Evolutionary conservation across 2,888 invertebrate genomes (phyloP), one percentile per base, ranked within the genome.

Genomic region (Ormyrus nitidulus): DNA sequence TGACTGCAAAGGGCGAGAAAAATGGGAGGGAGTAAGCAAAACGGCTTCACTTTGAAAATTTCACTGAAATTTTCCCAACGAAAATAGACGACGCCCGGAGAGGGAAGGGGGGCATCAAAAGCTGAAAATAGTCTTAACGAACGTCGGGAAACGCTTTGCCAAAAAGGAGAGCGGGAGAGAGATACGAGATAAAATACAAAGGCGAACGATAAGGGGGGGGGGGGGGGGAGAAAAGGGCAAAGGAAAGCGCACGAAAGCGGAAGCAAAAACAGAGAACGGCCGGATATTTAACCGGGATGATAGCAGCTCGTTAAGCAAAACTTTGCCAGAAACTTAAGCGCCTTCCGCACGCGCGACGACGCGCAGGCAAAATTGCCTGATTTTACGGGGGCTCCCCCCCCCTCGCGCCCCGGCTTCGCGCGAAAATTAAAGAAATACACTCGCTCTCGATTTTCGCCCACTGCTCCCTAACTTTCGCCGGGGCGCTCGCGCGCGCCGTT

Each of bases 281-380:
- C 75, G 85, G 85, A 85, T 85, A 86, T 87, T 87, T 86, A 86
- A 86, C 84, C 84, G 83, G 84, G 86, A 86, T 86, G 86, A 85
- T 86, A 85, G 86, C 85, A 83, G 78, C 84, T 84, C 86, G 85
- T 87, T 87, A 86, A 84, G 85, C 84, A 84, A 87, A 87, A 87
- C 86, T 86, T 87, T 85, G 83, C 83, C 84, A 83, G 81, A 81
- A 86, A 86, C 85, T 87, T 87, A 85, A 86, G 86, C 86, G 83
- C 84, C 85, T 86, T 86, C 84, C 83, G 65, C 51, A 54, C 19
- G 19, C 19, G 19, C 19, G 19, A 62, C 65, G 49, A 48, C 51
- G 51, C 61, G 51, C 13, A 19, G 64, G 5, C 65, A 78, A 78
- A 78, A 78, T 78, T 78, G 53, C 66, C 65, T 48, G 72, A 79